phyloP scores from a whole-genome alignment of 2,797 vertebrate genomes.

The Sarcoramphus papa region DNA sequence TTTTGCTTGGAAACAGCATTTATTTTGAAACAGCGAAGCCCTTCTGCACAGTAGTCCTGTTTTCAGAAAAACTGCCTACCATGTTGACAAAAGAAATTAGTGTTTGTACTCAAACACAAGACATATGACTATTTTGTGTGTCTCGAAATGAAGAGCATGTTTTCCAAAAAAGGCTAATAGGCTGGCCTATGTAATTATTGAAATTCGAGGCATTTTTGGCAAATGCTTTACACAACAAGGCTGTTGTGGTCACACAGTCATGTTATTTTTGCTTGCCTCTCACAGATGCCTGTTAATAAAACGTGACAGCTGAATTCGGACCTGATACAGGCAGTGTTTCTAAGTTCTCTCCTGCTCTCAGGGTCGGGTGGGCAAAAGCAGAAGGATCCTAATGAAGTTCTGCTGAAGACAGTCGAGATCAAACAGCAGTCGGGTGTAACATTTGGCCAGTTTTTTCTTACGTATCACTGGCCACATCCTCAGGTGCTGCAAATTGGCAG shows the following conservation, averaged over 20 bases:
- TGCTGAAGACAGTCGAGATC: background rate
- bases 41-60: background rate
- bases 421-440: background rate
- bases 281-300: background rate
- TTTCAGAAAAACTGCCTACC: background rate
- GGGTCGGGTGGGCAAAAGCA: background rate
- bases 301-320: background rate
- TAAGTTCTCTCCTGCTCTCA: background rate
- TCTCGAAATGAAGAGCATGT: background rate
- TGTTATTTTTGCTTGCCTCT: background rate
- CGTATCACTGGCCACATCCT: background rate
- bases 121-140: background rate
- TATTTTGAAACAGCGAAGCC: background rate
- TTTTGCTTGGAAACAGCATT: background rate
- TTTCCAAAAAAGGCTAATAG: background rate
- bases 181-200: background rate
- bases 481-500: background rate
- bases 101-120: conserved; percentile 12
- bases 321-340: background rate
- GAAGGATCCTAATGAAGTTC: background rate
- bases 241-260: background rate
- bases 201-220: background rate
- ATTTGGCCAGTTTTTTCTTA: background rate
- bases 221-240: background rate
- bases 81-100: conserved; percentile 23